Evolutionary conservation across 2,888 invertebrate species (phyloP).

Genomic region (Agrenia bidenticulata): DNA sequence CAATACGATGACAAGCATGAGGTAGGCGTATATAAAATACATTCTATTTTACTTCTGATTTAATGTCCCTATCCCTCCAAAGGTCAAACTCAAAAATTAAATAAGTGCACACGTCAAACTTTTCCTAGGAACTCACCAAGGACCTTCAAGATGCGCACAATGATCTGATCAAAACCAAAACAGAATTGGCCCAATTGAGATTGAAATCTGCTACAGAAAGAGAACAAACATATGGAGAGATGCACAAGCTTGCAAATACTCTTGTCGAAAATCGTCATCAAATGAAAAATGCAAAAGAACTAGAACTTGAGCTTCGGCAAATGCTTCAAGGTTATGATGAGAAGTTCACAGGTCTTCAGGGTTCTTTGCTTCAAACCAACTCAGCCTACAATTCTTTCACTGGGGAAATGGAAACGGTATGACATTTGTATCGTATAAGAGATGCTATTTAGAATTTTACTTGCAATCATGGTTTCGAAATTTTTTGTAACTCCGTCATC

Average conservation of each 20-base stretch:
- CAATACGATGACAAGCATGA: constrained; percentile 45
- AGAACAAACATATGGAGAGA: constrained; percentile 46
- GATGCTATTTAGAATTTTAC: neutral
- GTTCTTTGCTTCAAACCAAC: constrained; percentile 43
- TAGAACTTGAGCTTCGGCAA: constrained; percentile 43
- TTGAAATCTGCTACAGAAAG: constrained; percentile 45
- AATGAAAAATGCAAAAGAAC: constrained; percentile 50
- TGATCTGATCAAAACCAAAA: constrained; percentile 38
- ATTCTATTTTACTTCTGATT: too few species aligned
- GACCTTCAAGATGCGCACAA: constrained; percentile 41
- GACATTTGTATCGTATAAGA: neutral
- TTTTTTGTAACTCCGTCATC: too few species aligned
- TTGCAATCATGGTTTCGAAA: neutral
- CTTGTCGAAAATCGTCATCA: constrained; percentile 41
- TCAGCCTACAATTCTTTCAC: constrained; percentile 45
- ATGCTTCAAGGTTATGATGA: constrained; percentile 48
- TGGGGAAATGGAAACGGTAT: constrained; percentile 50
- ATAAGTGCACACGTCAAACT: neutral
- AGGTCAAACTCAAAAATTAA: neutral
- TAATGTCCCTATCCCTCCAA: too few species aligned
- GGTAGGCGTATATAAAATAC: constrained; percentile 24
- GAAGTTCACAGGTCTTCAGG: constrained; percentile 47
- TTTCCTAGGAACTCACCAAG: constrained; percentile 20
- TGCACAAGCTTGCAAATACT: constrained; percentile 46
- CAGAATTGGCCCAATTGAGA: constrained; percentile 42